Evolutionary conservation across 2,113 vertebrate species (phyloP).

Genomic region (Motacilla tschutschensis): DNA sequence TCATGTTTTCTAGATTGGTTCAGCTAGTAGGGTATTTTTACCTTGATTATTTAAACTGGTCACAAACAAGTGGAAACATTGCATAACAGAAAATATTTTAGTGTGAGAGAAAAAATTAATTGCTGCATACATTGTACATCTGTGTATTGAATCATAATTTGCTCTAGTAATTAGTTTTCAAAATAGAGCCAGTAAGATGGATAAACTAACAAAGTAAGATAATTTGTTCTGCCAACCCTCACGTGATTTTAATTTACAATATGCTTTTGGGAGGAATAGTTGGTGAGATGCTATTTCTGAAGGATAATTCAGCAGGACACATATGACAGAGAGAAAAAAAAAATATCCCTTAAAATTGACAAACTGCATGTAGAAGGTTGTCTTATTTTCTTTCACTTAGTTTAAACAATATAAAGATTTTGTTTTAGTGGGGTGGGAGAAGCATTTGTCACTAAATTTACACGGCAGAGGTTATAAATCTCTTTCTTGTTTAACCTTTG

Average conservation of each 20-base stretch:
- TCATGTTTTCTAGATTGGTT: background rate
- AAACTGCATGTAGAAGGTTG: background rate
- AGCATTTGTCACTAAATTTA: background rate
- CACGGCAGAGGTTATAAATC: background rate
- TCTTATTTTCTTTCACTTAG: background rate
- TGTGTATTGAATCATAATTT: constrained; percentile 11
- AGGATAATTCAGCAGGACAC: background rate
- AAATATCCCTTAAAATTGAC: background rate
- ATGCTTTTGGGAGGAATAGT: background rate
- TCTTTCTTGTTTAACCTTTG: background rate
- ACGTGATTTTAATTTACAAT: background rate
- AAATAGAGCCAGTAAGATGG: constrained; percentile 7
- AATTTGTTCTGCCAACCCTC: background rate
- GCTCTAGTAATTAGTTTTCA: constrained; percentile 21
- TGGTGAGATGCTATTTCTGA: background rate
- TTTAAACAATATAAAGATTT: background rate
- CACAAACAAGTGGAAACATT: background rate
- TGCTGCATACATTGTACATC: background rate
- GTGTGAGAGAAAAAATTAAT: constrained; percentile 1
- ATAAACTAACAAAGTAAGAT: constrained; percentile 19
- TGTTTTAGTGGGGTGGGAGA: background rate
- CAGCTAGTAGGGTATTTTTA: background rate
- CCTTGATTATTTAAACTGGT: background rate
- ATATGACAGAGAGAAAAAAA: background rate
- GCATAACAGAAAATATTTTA: background rate